Evolutionary conservation across 2,113 vertebrate species (phyloP).

Genomic region (Cryptomyrus ogoouensis): DNA sequence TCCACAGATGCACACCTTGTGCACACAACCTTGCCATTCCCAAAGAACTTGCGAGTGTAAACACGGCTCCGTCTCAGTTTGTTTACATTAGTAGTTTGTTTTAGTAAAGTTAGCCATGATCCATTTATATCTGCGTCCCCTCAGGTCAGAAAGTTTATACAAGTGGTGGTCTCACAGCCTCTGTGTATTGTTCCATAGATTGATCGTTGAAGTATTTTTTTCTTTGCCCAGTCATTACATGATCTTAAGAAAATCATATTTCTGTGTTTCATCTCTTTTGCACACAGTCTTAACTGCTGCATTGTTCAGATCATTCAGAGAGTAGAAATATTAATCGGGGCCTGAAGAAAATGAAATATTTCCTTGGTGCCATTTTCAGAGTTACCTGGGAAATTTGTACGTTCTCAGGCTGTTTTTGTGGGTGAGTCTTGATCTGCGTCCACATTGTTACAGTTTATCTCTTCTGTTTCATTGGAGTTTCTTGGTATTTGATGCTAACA

Average conservation of each 20-base stretch:
- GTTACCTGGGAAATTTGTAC: background rate
- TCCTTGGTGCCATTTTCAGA: background rate
- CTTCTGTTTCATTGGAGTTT: background rate
- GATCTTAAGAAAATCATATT: conserved; percentile 43
- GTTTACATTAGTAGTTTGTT: background rate
- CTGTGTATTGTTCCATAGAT: background rate
- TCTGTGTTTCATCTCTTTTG: conserved; percentile 56
- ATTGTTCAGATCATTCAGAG: conserved; percentile 44
- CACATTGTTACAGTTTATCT: background rate
- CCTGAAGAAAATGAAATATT: background rate
- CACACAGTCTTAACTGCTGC: conserved; percentile 57
- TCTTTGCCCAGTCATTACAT: conserved; percentile 30
- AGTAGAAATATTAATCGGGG: background rate
- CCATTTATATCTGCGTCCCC: background rate
- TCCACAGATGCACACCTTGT: background rate
- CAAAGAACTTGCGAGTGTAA: background rate
- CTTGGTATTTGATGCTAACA: background rate
- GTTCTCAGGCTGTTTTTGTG: background rate
- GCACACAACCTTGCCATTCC: background rate
- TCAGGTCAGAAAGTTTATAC: background rate
- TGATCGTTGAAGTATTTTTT: background rate
- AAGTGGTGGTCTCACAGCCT: background rate
- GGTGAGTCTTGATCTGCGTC: background rate
- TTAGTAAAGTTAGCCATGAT: background rate
- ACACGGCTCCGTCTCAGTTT: background rate